These are phyloP conservation scores for Amiota minor DNA, from an alignment of 2,888 invertebrate species.

Conservation along the genomic window DNA sequence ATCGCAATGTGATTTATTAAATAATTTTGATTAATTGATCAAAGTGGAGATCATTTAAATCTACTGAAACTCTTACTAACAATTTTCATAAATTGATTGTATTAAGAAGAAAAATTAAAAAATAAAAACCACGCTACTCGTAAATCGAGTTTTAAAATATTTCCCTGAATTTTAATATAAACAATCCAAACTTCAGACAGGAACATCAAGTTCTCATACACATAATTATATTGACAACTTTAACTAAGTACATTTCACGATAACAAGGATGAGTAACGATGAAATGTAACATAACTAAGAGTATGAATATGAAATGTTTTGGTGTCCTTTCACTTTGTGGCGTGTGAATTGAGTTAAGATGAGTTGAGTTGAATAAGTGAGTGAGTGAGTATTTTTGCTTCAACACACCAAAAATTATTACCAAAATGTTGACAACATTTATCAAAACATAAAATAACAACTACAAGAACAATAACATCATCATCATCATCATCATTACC, in stretches of 20 bases:
- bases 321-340: neutral
- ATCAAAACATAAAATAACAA: slow-evolving; percentile 20
- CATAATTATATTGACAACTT: neutral
- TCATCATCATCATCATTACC: neutral
- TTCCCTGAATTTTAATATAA: neutral
- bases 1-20: too few relatives aligned
- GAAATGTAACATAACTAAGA: neutral
- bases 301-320: neutral
- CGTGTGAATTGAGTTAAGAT: too few relatives aligned
- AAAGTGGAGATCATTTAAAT: too few relatives aligned
- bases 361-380: neutral
- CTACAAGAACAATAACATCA: neutral
- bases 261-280: too few relatives aligned
- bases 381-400: neutral
- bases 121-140: too few relatives aligned
- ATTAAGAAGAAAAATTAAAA: too few relatives aligned
- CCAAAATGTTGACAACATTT: slow-evolving; percentile 18
- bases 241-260: neutral
- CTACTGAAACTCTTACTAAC: too few relatives aligned
- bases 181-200: neutral
- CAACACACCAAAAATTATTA: slow-evolving; percentile 11
- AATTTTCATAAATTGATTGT: too few relatives aligned
- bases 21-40: too few relatives aligned
- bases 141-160: too few relatives aligned
- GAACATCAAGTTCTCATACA: neutral